Percentiles rank a stretch among this genome's conserved stretches.
phyloP scores from a whole-genome alignment of 2,888 invertebrate genomes.

The Serrognathus titanus region DNA sequence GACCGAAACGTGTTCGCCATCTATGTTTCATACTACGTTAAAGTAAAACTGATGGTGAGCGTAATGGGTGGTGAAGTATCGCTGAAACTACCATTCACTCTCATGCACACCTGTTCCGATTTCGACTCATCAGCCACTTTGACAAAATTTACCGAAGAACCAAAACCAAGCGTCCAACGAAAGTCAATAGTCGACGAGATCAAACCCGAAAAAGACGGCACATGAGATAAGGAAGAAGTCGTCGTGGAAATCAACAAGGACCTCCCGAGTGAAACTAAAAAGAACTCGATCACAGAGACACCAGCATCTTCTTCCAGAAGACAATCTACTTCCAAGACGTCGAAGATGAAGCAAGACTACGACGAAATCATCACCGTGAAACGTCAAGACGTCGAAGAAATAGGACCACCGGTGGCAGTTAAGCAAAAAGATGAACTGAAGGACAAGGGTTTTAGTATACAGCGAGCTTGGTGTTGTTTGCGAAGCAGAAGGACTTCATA shows the following conservation, averaged over 20 bases:
- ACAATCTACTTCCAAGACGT: slow-evolving; percentile 11
- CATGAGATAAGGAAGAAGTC: slow-evolving; percentile 46
- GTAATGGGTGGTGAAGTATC: slow-evolving; percentile 79
- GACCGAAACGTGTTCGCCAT: slow-evolving; percentile 86
- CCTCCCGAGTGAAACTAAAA: slow-evolving; percentile 8
- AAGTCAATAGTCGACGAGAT: slow-evolving; percentile 23
- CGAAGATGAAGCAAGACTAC: slow-evolving; percentile 24
- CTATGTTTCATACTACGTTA: slow-evolving; percentile 87
- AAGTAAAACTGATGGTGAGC: slow-evolving; percentile 74
- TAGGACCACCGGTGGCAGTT: slow-evolving; percentile 6
- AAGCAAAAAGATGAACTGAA: slow-evolving; percentile 36
- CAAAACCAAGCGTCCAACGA: slow-evolving; percentile 17
- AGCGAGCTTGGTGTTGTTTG: slow-evolving; percentile 55
- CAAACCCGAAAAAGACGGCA: slow-evolving; percentile 43
- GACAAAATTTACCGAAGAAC: slow-evolving; percentile 41
- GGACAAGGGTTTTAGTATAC: slow-evolving; percentile 50
- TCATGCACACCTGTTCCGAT: slow-evolving; percentile 71
- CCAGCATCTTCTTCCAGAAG: slow-evolving; percentile 8
- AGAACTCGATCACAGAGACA: not conserved
- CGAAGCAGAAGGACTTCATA: slow-evolving; percentile 46
- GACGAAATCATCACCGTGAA: slow-evolving; percentile 40
- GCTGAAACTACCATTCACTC: slow-evolving; percentile 74
- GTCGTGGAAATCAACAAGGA: slow-evolving; percentile 45
- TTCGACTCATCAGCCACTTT: slow-evolving; percentile 56
- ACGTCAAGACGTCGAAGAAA: slow-evolving; percentile 25